Base-by-base conservation (phyloP, 2,797 vertebrate species). In the Acridotheres tristis region DNA sequence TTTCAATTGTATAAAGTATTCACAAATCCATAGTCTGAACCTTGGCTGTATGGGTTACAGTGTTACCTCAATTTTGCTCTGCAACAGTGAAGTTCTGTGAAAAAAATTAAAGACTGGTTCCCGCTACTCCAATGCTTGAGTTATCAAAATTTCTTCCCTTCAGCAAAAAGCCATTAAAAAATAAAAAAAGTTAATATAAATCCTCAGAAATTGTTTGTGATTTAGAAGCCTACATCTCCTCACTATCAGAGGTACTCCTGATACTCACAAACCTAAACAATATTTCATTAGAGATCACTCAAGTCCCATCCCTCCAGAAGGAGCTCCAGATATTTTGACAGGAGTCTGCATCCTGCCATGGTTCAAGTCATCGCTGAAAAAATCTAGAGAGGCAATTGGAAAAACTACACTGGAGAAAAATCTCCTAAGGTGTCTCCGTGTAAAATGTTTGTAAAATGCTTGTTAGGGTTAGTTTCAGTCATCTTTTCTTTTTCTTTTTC, bases 391-490 rank as follows among this genome's bases (percentile, higher is more conserved):
- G 10, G 6, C 7, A 57, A 15, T 62, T 63, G 23, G 45, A 66
- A 40, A 88, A 88, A 23, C 3, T 47, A 12, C 1, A 13, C 11
- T 9, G 27, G 42, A 69, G 9, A 66, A 93, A 72, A 73, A 53
- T 2, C 5, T 29, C 16, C 18, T 45, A 75, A 40, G 16, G 4
- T 45, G 12, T 47, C 10, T 0, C 2, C 8, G 4, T 47, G 16
- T 36, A 32, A 69, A 89, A 68, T 36, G 6, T 25, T 84, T 48
- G 36, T 38, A 38, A 38, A 38, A 38, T 38, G 2, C 36, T 89
- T 47, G 3, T 58, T 30, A 45, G 11, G 7, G 4, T 50, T 74
- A 38, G 18, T 42, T 62, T 29, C 4, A 20, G 9, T 29, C 32
- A 10, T n/a, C 20, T 12, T 4, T 17, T 11, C 7, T 21, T 27